Conservation (phyloP, 2,113 vertebrate species). For the Ahaetulla prasina region DNA sequence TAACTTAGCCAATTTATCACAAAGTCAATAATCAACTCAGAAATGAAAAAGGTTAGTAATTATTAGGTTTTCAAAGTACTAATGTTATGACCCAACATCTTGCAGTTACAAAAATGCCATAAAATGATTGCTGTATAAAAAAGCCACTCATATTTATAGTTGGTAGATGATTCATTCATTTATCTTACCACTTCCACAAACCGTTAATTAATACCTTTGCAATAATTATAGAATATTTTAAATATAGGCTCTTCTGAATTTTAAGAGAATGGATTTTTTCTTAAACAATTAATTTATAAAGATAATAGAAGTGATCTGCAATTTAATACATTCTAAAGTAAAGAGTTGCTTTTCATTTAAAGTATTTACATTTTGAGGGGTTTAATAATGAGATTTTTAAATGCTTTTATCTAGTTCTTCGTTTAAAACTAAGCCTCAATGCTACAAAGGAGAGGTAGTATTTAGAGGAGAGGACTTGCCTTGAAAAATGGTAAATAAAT, state of each 20-base stretch:
- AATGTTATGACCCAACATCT: constrained; percentile 70
- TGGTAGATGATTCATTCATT: constrained; percentile 63
- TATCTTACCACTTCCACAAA: constrained; percentile 60
- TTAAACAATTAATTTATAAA: constrained; percentile 70
- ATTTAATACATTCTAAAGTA: constrained; percentile 66
- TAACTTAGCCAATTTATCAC: constrained; percentile 72
- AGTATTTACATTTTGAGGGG: constrained; percentile 57
- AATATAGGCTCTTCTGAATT: constrained; percentile 68
- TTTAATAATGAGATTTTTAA: constrained; percentile 39
- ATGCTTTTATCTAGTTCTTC: constrained; percentile 31
- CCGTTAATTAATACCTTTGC: constrained; percentile 76
- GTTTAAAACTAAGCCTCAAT: constrained; percentile 26
- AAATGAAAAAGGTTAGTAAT: constrained; percentile 77
- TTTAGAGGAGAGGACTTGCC: constrained; percentile 32
- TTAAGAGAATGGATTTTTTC: constrained; percentile 65
- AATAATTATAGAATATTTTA: constrained; percentile 76
- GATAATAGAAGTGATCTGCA: constrained; percentile 66
- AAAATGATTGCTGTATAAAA: constrained; percentile 66
- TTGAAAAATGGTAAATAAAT: constrained; percentile 22
- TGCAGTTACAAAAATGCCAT: constrained; percentile 66
- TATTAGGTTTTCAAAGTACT: constrained; percentile 74
- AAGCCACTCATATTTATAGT: constrained; percentile 67
- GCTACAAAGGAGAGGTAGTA: constrained; percentile 28
- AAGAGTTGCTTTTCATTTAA: constrained; percentile 47
- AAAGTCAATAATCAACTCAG: constrained; percentile 76